Base-by-base conservation (phyloP, 2,797 vertebrate genomes). In the Lindbergichthys nudifrons region DNA sequence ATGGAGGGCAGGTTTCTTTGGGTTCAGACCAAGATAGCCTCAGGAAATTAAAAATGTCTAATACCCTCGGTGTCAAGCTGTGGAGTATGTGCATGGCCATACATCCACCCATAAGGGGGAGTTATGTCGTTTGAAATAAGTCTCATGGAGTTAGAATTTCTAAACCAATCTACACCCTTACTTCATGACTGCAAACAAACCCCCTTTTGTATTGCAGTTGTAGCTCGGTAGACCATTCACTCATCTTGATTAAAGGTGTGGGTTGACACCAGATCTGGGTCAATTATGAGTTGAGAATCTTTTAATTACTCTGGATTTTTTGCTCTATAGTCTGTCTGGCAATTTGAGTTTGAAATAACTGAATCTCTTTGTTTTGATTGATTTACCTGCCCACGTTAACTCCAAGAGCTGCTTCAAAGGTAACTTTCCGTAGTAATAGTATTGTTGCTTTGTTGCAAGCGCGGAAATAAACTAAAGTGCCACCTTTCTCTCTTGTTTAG, bases 231-330 rank as follows among this genome's bases (percentile, higher is more conserved):
- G 80, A 71, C 76, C 73, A 13, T 73, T 89, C 86, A 87, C 85
- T 92, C 87, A 86, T 89, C 71, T 80, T 91, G 92, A 93, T 93
- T 92, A 89, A 92, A 90, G 78, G 68, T 3, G 53, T 15, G 69
- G 71, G 65, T 63, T 65, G 76, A 88, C 81, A 73, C 62, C 74
- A 42, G 52, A 89, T 87, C 82, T 75, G 72, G 80, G 88, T 88
- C 89, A 88, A 61, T 86, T 88, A 78, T 88, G 78, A 89, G 65
- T 26, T 19, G 47, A 79, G 58, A 77, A 82, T 43, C 62, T 74
- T 86, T 90, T 86, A 88, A 92, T 91, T 88, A 87, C 81, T 79
- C 10, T 0, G 26, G 52, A 52, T 78, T 36, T 78, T 84, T 85
- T 84, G 75, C 45, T 63, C 32, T 45, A 18, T 54, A n/a, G 75